A percentile compares a stretch with the other conserved stretches of the same genome.
phyloP scores from a whole-genome alignment of 2,113 vertebrate genomes.

The Vombatus ursinus region DNA sequence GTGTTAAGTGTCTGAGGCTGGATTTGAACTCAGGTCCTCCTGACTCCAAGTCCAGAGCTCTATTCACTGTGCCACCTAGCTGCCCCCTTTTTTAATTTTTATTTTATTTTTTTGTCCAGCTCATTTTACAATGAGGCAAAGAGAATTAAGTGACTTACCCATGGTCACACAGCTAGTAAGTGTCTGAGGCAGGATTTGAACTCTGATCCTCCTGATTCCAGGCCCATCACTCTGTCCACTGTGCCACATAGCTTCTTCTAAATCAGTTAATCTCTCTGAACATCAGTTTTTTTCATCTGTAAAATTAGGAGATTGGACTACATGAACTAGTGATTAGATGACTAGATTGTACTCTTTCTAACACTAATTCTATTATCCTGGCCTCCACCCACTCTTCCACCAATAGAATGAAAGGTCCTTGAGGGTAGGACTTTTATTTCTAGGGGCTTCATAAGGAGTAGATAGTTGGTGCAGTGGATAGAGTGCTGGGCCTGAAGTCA shows the following conservation, averaged over 20 bases:
- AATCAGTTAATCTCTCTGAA: not conserved
- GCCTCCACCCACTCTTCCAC: not conserved
- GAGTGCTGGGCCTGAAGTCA: no score
- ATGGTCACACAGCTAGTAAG: not conserved
- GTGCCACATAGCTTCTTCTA: not conserved
- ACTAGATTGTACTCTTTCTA: not conserved
- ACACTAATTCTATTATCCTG: not conserved
- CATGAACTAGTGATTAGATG: not conserved
- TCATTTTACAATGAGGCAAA: not conserved
- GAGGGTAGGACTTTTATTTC: not conserved
- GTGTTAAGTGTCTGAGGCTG: no score
- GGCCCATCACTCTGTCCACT: not conserved
- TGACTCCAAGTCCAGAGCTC: no score
- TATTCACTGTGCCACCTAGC: no score
- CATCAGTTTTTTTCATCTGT: not conserved
- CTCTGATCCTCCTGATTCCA: not conserved
- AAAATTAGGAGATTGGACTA: not conserved
- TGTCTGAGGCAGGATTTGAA: not conserved
- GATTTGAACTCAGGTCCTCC: no score
- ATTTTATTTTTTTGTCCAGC: no score
- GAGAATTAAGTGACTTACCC: not conserved
- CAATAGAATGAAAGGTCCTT: not conserved
- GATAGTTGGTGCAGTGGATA: not conserved
- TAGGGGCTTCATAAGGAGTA: not conserved
- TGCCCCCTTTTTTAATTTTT: no score